Evolutionary conservation across 1,140 invertebrate genomes (phyloP).

Genomic region (Lordiphosa clarofinis): DNA sequence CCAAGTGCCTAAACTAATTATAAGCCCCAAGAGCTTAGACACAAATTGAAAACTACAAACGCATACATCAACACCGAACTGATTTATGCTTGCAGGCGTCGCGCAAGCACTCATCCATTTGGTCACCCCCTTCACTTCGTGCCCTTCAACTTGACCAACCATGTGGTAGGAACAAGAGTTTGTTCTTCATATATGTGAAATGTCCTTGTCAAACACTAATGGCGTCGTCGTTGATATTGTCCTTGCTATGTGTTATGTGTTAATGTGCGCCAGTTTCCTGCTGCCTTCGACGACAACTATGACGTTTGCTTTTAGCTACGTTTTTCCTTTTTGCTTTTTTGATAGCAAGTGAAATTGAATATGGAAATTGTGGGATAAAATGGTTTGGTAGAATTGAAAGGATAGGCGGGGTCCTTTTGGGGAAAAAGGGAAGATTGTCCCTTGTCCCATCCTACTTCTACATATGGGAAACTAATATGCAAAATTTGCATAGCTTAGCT

Average conservation of each 20-base stretch:
- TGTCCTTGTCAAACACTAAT: conserved; percentile 75
- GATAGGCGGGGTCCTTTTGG: conserved; percentile 29
- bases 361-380: conserved; percentile 37
- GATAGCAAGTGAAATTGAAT: conserved; percentile 49
- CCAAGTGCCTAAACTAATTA: conserved; percentile 55
- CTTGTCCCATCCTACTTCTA: no score
- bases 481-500: no score
- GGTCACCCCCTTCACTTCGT: neutral
- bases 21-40: conserved; percentile 22
- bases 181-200: conserved; percentile 42
- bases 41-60: neutral
- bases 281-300: conserved; percentile 23
- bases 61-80: conserved; percentile 8
- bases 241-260: conserved; percentile 53
- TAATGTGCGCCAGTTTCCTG: conserved; percentile 66
- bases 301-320: conserved; percentile 16
- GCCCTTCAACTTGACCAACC: conserved; percentile 37
- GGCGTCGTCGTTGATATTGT: conserved; percentile 64
- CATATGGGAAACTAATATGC: no score
- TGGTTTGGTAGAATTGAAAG: conserved; percentile 30
- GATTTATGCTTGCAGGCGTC: conserved; percentile 55
- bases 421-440: no score
- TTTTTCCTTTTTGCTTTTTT: conserved; percentile 18
- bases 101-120: conserved; percentile 36
- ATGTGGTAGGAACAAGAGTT: conserved; percentile 6